Evolutionary conservation across 1,140 invertebrate species (phyloP).

Genomic region (Cydia strobilella): DNA sequence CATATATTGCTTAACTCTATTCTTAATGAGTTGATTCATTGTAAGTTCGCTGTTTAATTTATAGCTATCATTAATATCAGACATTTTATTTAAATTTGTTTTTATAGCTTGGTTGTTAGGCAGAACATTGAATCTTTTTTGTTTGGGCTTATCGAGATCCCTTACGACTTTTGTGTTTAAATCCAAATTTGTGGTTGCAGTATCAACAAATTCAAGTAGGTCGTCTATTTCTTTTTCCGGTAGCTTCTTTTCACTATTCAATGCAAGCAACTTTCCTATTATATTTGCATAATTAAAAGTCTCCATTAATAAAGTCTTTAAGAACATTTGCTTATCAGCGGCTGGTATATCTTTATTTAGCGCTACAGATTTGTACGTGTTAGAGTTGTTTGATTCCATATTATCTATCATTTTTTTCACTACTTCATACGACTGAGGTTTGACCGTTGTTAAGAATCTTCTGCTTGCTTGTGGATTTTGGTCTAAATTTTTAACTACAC

Average conservation of each 20-base stretch:
- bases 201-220: constrained; percentile 56
- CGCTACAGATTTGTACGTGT: constrained; percentile 56
- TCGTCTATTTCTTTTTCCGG: constrained; percentile 47
- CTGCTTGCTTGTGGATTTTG: constrained; percentile 43
- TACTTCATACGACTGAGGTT: constrained; percentile 52
- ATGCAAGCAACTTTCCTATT: constrained; percentile 50
- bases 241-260: constrained; percentile 40
- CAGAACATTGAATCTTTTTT: constrained; percentile 7
- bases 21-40: constrained; percentile 62
- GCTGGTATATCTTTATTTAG: constrained; percentile 46
- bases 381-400: constrained; percentile 47
- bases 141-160: constrained; percentile 39
- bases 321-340: constrained; percentile 51
- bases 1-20: constrained; percentile 60
- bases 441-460: constrained; percentile 39
- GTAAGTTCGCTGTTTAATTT: constrained; percentile 60
- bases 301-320: constrained; percentile 59
- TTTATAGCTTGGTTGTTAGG: constrained; percentile 3
- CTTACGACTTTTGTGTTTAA: constrained; percentile 54
- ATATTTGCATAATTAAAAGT: constrained; percentile 44
- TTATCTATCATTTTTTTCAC: constrained; percentile 55
- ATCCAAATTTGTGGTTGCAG: constrained; percentile 50
- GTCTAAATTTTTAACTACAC: constrained; percentile 58
- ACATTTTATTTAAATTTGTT: constrained; percentile 35
- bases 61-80: constrained; percentile 36